Conservation (phyloP, 2,888 invertebrate genomes). For the Drosophila tanythrix region DNA sequence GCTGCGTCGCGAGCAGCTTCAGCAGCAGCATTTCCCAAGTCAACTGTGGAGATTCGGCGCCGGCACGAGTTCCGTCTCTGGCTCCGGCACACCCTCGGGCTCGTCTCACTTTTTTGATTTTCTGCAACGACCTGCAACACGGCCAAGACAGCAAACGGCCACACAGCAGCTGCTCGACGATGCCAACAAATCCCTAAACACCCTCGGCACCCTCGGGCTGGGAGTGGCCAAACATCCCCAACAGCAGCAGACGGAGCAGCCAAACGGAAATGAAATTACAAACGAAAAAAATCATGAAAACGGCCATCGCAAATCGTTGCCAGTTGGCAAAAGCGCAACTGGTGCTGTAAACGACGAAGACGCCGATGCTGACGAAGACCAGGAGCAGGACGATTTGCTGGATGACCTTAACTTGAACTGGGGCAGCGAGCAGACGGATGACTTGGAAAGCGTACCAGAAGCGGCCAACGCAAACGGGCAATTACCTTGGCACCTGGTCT, state of each 20-base stretch:
- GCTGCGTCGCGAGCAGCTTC: constrained; percentile 57
- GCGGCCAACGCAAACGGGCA: constrained; percentile 56
- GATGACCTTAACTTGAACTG: constrained; percentile 50
- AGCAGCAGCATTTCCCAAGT: constrained; percentile 65
- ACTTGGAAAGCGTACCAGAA: constrained; percentile 33
- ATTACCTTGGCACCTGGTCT: constrained; percentile 81
- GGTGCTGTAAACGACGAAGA: constrained; percentile 23
- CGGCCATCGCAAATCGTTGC: constrained; percentile 44
- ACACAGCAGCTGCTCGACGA: constrained; percentile 50
- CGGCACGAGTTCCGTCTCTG: not conserved
- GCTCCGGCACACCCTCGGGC: constrained; percentile 20
- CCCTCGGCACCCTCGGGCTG: constrained; percentile 31
- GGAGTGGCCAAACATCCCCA: constrained; percentile 48
- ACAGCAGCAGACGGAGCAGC: constrained; percentile 38
- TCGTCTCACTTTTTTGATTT: constrained; percentile 65
- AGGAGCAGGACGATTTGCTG: constrained; percentile 33
- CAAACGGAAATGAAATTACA: constrained; percentile 73
- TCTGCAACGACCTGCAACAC: constrained; percentile 53
- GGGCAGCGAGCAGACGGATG: constrained; percentile 45
- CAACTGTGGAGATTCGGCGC: constrained; percentile 59
- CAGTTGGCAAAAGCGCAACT: constrained; percentile 48
- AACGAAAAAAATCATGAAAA: constrained; percentile 74
- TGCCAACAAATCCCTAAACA: constrained; percentile 69
- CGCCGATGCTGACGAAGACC: constrained; percentile 31
- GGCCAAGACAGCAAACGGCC: constrained; percentile 27